Evolutionary conservation across 2,888 invertebrate species (phyloP).

Genomic region (Leucophenga maculata): DNA sequence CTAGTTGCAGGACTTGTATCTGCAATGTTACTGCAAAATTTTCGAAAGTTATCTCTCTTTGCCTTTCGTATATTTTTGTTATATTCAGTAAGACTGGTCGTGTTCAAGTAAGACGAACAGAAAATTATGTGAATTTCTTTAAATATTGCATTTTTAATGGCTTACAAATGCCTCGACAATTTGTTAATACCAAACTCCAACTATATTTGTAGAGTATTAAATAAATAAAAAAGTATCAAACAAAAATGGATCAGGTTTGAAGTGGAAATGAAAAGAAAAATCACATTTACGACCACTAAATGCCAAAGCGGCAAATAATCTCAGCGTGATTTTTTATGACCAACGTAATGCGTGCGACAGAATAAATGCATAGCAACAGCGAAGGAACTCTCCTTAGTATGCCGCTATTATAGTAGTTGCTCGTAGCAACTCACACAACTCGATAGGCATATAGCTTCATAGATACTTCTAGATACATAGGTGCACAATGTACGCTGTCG

Average conservation of each 20-base stretch:
- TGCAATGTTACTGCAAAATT: no score
- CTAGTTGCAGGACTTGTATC: no score
- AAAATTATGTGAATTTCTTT: no score
- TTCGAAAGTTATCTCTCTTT: no score
- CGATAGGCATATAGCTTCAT: no score
- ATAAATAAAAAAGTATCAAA: slow-evolving; percentile 4
- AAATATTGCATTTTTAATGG: no score
- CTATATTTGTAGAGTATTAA: neutral
- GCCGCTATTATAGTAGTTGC: neutral
- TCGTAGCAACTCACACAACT: neutral
- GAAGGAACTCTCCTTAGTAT: neutral
- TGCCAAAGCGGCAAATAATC: slow-evolving; percentile 40
- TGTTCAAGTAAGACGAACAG: no score
- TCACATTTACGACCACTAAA: slow-evolving; percentile 39
- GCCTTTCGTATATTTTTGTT: no score
- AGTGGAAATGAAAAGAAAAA: neutral
- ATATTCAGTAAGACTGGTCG: no score
- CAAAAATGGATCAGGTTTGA: neutral
- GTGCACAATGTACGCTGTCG: neutral
- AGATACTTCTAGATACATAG: no score
- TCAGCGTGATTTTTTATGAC: slow-evolving; percentile 34
- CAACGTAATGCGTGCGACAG: slow-evolving; percentile 38
- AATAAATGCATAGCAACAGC: slow-evolving; percentile 35
- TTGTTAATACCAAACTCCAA: neutral
- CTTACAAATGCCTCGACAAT: neutral